A percentile compares a stretch with the other conserved stretches of the same genome.
phyloP scores from a whole-genome alignment of 2,888 invertebrate genomes.

The Cryptocephalus primarius region DNA sequence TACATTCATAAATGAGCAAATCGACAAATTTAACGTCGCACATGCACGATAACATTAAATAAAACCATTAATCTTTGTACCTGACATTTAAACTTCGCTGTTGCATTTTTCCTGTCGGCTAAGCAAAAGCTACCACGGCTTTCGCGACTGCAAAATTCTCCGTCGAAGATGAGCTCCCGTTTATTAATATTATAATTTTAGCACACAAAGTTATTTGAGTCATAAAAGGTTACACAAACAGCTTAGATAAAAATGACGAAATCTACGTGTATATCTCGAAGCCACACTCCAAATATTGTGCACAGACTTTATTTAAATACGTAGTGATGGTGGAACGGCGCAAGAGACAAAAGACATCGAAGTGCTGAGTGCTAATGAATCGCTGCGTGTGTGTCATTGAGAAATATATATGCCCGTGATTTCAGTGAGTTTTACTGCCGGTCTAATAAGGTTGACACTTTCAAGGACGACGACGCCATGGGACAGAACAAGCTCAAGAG shows the following conservation, averaged over 20 bases:
- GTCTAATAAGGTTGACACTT: conserved; percentile 4
- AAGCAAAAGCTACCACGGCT: not conserved
- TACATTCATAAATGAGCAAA: too few species aligned
- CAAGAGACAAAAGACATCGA: not conserved
- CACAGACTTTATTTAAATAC: conserved; percentile 20
- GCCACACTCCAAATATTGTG: conserved; percentile 18
- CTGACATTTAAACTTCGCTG: conserved; percentile 9
- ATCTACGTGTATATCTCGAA: conserved; percentile 12
- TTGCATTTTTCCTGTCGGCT: not conserved
- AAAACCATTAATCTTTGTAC: conserved; percentile 13
- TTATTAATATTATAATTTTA: not conserved
- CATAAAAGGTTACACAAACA: conserved; percentile 20
- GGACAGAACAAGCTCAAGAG: conserved; percentile 10
- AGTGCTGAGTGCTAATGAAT: not conserved
- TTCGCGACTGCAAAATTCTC: not conserved
- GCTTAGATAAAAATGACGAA: conserved; percentile 20
- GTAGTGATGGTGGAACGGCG: conserved; percentile 10
- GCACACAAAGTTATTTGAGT: conserved; percentile 1
- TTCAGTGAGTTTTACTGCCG: conserved; percentile 2
- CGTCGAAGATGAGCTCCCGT: not conserved
- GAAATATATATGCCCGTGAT: conserved; percentile 3
- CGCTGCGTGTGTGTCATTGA: conserved; percentile 1
- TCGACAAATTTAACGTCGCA: not conserved
- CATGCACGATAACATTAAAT: not conserved
- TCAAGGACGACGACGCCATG: conserved; percentile 2